A percentile compares a stretch with the other conserved stretches of the same genome.
phyloP scores from a whole-genome alignment of 2,113 vertebrate genomes.

The Dipodomys merriami region DNA sequence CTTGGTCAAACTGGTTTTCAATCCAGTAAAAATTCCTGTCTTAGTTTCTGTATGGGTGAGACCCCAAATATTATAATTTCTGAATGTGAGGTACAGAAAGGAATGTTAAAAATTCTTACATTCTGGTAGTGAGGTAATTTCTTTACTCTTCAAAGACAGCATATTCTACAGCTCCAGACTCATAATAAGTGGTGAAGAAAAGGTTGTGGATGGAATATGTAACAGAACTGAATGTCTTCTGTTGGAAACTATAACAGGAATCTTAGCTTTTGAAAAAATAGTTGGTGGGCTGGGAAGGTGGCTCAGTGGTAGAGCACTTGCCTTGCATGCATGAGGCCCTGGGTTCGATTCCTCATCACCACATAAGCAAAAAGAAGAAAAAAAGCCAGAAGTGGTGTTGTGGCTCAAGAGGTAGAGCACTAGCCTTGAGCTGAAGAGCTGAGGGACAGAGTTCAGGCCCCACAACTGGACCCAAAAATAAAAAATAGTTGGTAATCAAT shows the following conservation, averaged over 20 bases:
- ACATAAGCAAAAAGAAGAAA: too few species aligned
- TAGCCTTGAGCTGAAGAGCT: too few species aligned
- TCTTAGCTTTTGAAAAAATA: slow-evolving; percentile 1
- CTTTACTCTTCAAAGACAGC: neutral
- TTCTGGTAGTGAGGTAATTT: neutral
- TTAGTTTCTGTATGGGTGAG: neutral
- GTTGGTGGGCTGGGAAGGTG: too few species aligned
- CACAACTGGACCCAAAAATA: too few species aligned
- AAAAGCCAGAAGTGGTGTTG: too few species aligned
- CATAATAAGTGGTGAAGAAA: neutral
- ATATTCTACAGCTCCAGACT: neutral
- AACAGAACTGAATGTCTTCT: neutral
- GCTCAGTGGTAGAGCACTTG: too few species aligned
- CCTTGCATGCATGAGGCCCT: too few species aligned
- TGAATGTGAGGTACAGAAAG: neutral
- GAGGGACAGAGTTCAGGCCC: too few species aligned
- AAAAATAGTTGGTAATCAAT: neutral
- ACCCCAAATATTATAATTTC: neutral
- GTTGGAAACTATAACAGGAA: neutral
- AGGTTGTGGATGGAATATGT: neutral
- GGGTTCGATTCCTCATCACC: too few species aligned
- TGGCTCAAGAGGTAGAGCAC: too few species aligned
- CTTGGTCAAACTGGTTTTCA: slow-evolving; percentile 3
- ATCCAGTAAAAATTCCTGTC: neutral
- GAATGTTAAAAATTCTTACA: neutral